Base-by-base conservation (phyloP, 2,888 invertebrate species). In the Endomychus coccineus region DNA sequence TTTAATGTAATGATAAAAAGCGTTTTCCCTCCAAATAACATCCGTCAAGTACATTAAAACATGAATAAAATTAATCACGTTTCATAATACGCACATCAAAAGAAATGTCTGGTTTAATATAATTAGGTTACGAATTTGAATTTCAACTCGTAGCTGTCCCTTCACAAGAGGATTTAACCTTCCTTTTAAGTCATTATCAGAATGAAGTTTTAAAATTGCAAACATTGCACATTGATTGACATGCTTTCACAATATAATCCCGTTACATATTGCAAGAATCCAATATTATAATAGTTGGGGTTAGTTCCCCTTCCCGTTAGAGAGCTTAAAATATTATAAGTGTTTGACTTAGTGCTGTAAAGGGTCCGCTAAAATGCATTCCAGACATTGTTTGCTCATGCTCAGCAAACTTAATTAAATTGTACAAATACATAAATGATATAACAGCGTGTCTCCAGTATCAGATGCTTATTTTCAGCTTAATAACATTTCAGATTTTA, bases 221-320 rank as follows among this genome's bases (percentile, higher is more conserved):
- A 58, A 58, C 56, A 55, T 50, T 49, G 53, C 51, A 48, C 46
- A 50, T 48, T 56, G 56, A 59, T 55, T 58, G 59, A 59, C 59
- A 51, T 55, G 50, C 50, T 50, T 55, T 51, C 51, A 48, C 42
- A 31, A 41, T 49, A 45, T 53, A 56, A 56, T 58, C 56, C 49
- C 44, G 50, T 55, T 58, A 56, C 52, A 49, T 48, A 49, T 46
- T 47, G 46, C 49, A 46, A 46, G 50, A 54, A 54, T 56, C 51
- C 51, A 54, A 55, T 54, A 54, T 49, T 34, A 36, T 35, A 30
- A 22, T 24, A n/a, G n/a, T n/a, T n/a, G 49, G 51, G 52, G 42
- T 39, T 42, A 44, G 34, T 39, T 46, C 48, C 45, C 40, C 21
- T 6, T n/a, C n/a, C n/a, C n/a, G n/a, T n/a, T n/a, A n/a, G n/a